Evolutionary conservation across 2,113 vertebrate species (phyloP).

Genomic region (Erpornis zantholeuca): DNA sequence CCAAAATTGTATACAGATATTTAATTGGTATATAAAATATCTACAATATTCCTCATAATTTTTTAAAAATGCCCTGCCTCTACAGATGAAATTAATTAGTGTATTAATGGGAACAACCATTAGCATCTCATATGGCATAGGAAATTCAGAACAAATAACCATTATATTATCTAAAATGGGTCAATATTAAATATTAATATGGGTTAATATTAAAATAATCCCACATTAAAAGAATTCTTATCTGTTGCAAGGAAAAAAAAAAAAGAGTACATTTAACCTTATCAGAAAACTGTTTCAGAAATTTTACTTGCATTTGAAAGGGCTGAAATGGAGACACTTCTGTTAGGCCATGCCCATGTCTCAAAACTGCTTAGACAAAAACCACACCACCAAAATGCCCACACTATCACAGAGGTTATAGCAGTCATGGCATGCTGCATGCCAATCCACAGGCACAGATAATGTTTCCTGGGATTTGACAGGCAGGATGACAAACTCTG

Average conservation of each 20-base stretch:
- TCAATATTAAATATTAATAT: no score
- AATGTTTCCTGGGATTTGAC: not conserved
- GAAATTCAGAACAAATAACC: not conserved
- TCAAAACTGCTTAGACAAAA: not conserved
- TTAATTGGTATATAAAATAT: not conserved
- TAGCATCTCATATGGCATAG: not conserved
- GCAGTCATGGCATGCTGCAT: not conserved
- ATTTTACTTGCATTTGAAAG: accelerated
- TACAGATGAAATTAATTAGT: not conserved
- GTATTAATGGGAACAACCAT: not conserved
- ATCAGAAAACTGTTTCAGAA: not conserved
- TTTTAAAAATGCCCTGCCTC: not conserved
- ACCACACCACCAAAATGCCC: not conserved
- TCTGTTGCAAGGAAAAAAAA: not conserved
- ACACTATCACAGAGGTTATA: not conserved
- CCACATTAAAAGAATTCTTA: not conserved
- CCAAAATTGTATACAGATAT: not conserved
- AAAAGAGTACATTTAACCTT: not conserved
- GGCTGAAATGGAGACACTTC: not conserved
- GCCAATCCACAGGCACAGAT: not conserved
- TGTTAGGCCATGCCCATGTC: not conserved
- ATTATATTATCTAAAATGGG: not conserved
- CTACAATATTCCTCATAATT: not conserved
- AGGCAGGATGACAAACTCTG: not conserved
- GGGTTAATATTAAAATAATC: not conserved